Base-by-base conservation (phyloP, 2,113 vertebrate genomes). In the Burhinus oedicnemus region DNA sequence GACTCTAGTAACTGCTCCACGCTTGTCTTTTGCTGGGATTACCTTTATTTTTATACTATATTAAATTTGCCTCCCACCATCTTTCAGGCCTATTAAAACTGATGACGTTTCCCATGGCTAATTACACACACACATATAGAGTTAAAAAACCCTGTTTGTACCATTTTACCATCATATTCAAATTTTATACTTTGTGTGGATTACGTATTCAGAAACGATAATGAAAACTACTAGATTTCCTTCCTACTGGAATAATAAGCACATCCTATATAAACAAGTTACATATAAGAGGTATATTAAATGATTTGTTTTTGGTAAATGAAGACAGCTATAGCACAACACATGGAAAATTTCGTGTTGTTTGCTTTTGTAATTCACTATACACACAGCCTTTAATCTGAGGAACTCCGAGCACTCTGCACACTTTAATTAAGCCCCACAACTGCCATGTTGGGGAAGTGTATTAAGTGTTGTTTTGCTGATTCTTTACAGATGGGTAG, bases 321-420 rank as follows among this genome's bases (percentile, higher is more conserved):
- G 71, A 86, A 94, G 93, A 85, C 95, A 94, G 90, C 75, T 74
- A 92, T 9, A 95, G 71, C 78, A 97, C 83, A 94, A 96, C 93
- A 93, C 91, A 90, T 12, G 4, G 91, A 95, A 93, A 93, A 88
- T 64, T 95, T 91, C 93, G 90, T 76, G 76, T 95, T 97, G 94
- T 96, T 97, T 97, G 94, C 94, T 91, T 96, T 94, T 95, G 64
- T 89, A 90, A 95, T 82, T 95, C 89, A 22, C 70, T 85, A 81
- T 95, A 96, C 93, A 91, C 78, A 58, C 62, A 94, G 91, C 55
- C 89, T 96, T 85, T 94, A 91, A 93, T 93, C 78, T 93, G 68
- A 96, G 93, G 91, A 93, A 96, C 93, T 88, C 91, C 0, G 0
- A 88, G 93, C 78, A 75, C 89, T 85, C 88, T 29, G 75, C 84